A percentile compares a stretch with the other conserved stretches of the same genome.
phyloP scores from a whole-genome alignment of 2,797 vertebrate genomes.

The Perodicticus potto region DNA sequence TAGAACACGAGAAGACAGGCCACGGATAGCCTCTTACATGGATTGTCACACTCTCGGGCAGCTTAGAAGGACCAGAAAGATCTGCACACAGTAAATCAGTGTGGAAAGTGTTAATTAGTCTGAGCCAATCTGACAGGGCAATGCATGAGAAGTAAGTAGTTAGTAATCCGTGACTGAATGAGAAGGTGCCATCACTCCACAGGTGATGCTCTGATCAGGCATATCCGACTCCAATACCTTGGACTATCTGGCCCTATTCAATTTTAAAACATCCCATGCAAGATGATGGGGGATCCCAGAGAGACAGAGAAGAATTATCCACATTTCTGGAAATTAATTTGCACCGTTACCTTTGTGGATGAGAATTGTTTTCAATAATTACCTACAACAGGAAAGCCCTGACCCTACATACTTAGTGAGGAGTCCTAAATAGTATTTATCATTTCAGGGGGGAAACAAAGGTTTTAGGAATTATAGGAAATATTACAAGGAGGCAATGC shows the following conservation, averaged over 20 bases:
- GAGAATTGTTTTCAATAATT: slow-evolving; percentile 1
- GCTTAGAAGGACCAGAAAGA: background rate
- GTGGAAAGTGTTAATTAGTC: background rate
- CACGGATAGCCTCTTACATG: background rate
- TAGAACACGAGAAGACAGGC: background rate
- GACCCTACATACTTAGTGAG: background rate
- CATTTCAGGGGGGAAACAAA: background rate
- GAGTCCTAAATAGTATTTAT: background rate
- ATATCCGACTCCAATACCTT: background rate
- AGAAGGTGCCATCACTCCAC: background rate
- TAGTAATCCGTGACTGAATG: background rate
- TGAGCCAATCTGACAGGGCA: background rate
- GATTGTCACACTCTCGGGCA: background rate
- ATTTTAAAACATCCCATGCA: background rate
- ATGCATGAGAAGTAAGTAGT: background rate
- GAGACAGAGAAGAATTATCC: background rate
- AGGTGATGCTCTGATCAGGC: background rate
- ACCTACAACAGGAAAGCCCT: background rate
- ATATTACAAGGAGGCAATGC: background rate
- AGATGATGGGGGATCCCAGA: background rate
- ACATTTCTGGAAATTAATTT: slow-evolving; percentile 20
- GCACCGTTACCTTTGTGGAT: background rate
- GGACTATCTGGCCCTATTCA: background rate
- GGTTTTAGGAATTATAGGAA: background rate
- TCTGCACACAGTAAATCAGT: background rate